A percentile compares a stretch with the other conserved stretches of the same genome.
Evolutionary conservation across 2,113 vertebrate genomes (phyloP).

Genomic region (Tiliqua scincoides): DNA sequence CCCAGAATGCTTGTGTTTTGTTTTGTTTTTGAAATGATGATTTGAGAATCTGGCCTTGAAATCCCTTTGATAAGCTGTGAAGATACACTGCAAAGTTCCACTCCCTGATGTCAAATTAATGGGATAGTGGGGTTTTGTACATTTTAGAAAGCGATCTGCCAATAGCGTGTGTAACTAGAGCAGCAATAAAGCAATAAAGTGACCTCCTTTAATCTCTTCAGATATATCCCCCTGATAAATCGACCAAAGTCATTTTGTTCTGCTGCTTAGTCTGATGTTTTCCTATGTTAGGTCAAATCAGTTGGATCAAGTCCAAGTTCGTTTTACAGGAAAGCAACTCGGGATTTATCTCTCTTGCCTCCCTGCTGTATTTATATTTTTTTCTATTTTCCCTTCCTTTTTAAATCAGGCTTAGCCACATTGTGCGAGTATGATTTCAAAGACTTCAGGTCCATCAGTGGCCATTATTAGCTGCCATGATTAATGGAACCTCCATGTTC

Average conservation of each 20-base stretch:
- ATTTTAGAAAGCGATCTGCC: neutral
- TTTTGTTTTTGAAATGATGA: constrained; percentile 14
- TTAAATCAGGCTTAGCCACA: neutral
- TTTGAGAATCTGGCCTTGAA: constrained; percentile 6
- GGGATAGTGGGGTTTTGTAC: neutral
- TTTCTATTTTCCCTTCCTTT: no score
- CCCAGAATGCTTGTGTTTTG: neutral
- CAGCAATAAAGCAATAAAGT: neutral
- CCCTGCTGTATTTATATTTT: neutral
- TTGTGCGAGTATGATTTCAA: neutral
- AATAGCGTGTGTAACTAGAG: neutral
- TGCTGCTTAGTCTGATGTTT: neutral
- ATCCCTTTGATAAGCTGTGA: constrained; percentile 5
- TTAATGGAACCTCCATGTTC: neutral
- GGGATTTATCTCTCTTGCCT: neutral
- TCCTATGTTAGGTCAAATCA: constrained; percentile 16
- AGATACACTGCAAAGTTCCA: constrained; percentile 8
- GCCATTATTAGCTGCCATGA: neutral
- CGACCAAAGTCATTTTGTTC: constrained; percentile 7
- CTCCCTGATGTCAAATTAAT: constrained; percentile 25
- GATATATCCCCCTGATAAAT: constrained; percentile 15
- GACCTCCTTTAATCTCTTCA: constrained; percentile 31
- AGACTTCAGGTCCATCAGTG: neutral
- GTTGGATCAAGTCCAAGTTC: constrained; percentile 14
- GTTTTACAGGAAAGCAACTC: neutral